A percentile compares a stretch with the other conserved stretches of the same genome.
phyloP scores from a whole-genome alignment of 2,888 invertebrate genomes.

The Cepaea hortensis region DNA sequence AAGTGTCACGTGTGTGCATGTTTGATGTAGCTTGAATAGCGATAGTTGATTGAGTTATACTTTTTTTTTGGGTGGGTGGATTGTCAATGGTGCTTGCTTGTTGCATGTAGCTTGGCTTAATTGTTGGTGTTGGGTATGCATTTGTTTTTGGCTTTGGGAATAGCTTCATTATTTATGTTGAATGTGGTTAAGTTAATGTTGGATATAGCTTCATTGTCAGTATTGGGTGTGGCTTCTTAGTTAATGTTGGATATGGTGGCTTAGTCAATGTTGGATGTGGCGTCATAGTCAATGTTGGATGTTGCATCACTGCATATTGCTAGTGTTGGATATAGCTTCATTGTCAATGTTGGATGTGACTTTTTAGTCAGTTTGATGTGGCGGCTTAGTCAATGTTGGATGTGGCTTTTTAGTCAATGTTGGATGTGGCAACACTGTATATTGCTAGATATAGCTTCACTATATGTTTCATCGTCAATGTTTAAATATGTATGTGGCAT shows the following conservation, averaged over 20 bases:
- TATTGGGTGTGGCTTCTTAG: not conserved
- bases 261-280: not conserved
- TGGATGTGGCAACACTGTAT: no score
- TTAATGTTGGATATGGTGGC: not conserved
- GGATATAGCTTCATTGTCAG: not conserved
- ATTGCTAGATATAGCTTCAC: no score
- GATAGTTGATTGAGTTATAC: no score
- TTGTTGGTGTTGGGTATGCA: not conserved
- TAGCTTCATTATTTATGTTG: not conserved
- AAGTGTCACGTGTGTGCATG: no score
- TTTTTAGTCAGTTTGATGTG: not conserved
- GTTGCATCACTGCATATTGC: not conserved
- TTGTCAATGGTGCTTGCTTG: no score
- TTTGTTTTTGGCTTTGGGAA: not conserved
- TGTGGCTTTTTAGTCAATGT: no score
- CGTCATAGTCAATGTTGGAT: not conserved
- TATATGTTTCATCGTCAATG: no score
- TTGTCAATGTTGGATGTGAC: not conserved
- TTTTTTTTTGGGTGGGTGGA: no score
- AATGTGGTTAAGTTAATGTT: not conserved
- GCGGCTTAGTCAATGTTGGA: not conserved
- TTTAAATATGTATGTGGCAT: no score
- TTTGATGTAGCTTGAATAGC: no score
- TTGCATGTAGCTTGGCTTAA: not conserved
- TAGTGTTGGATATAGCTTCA: not conserved